Evolutionary conservation across 2,113 vertebrate genomes (phyloP), one percentile per base, ranked within the genome.

Genomic region (Corythornis madagascariensis): DNA sequence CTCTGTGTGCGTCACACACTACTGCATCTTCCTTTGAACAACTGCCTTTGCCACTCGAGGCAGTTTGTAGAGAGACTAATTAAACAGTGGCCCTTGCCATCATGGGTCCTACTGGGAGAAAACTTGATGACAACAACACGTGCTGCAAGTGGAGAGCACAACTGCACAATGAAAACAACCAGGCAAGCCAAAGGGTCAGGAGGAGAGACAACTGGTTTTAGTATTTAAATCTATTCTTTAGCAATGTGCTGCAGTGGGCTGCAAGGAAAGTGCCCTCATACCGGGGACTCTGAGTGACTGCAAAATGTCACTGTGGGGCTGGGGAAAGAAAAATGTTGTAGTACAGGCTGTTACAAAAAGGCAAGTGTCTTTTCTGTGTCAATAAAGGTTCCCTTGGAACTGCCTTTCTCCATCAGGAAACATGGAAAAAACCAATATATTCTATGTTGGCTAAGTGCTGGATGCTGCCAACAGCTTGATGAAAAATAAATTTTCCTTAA

Each of bases 221-320:
- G 19, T 1, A 55, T 10, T 64, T 22, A 11, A 48, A 74, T 21
- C 31, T 47, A 1, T 14, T 67, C 21, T 8, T 22, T 47, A 60
- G 6, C 61, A 45, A 14, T 1, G 2, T 19, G 64, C 40, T 22
- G n/a, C 19, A 43, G 16, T 2, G 13, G 35, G 15, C 15, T 5
- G 28, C 6, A 6, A 3, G 42, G 13, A 16, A 29, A 67, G 20
- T 78, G 57, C 35, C 48, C 65, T 0, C 2, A 31, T 73, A 29
- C 2, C 1, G 15, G 22, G 38, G 7, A 73, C 38, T 28, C 64
- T 0, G 0, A 21, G 53, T 18, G 53, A 25, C 40, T 15, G 47
- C 52, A 72, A 10, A n/a, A 67, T 65, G 45, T 31, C 81, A 69
- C 0, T 0, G 2, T 7, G 19, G 40, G 52, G 26, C 57, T n/a